Evolutionary conservation across 1,140 invertebrate genomes (phyloP).

Genomic region (Lepeophtheirus salmonis): DNA sequence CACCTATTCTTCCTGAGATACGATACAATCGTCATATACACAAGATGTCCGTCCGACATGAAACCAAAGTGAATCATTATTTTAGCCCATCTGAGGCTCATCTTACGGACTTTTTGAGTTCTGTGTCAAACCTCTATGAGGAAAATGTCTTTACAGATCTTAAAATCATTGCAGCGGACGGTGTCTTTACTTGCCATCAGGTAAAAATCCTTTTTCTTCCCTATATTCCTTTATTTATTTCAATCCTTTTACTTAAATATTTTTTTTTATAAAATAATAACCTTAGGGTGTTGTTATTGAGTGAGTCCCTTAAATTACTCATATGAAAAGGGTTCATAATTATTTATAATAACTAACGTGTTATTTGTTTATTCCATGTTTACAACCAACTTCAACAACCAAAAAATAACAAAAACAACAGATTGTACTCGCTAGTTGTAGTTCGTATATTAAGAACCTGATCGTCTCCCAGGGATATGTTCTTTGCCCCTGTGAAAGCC

Average conservation of each 20-base stretch:
- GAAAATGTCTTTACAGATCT: constrained; percentile 2
- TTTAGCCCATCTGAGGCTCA: neutral
- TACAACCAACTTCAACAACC: no score
- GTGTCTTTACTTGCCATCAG: neutral
- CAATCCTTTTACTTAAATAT: no score
- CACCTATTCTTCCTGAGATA: neutral
- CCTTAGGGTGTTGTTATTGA: no score
- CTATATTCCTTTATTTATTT: no score
- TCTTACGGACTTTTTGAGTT: constrained; percentile 1
- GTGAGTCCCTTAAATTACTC: no score
- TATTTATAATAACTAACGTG: no score
- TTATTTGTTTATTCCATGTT: no score
- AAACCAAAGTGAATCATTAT: constrained; percentile 7
- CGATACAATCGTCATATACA: neutral
- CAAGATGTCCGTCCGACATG: constrained; percentile 4
- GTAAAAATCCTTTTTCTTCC: no score
- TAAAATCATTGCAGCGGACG: neutral
- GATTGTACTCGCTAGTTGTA: constrained; percentile 2
- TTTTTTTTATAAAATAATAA: no score
- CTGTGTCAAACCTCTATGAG: constrained; percentile 1
- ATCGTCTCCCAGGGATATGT: neutral
- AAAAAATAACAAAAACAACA: no score
- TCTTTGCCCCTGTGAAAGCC: constrained; percentile 1
- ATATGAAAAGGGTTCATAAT: no score
- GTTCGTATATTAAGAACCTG: neutral